phyloP scores from a whole-genome alignment of 2,888 invertebrate genomes.

The Drosophila basisetae region DNA sequence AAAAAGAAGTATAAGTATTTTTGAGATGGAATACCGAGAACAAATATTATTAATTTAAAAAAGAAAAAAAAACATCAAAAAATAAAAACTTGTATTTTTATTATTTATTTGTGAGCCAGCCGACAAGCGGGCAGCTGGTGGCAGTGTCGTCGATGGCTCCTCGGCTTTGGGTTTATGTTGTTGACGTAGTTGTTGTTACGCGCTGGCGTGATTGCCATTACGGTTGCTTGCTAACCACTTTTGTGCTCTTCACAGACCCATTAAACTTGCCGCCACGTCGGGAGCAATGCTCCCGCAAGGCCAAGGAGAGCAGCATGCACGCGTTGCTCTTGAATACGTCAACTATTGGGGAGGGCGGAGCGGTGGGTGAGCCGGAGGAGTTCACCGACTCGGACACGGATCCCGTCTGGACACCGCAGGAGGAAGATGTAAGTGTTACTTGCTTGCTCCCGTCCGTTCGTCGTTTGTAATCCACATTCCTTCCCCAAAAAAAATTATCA shows the following conservation, averaged over 20 bases:
- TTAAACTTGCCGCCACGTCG: constrained; percentile 87
- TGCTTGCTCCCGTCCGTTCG: constrained; percentile 24
- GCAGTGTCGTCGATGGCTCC: constrained; percentile 38
- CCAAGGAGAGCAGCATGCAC: constrained; percentile 88
- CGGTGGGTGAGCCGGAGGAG: constrained; percentile 87
- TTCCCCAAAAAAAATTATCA: constrained; percentile 8
- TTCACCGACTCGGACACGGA: constrained; percentile 89
- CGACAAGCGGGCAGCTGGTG: constrained; percentile 32
- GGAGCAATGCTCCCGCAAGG: constrained; percentile 88
- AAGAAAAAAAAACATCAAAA: constrained; percentile 68
- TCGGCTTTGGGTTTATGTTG: constrained; percentile 52
- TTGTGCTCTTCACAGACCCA: constrained; percentile 84
- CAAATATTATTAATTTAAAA: constrained; percentile 81
- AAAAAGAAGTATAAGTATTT: constrained; percentile 75
- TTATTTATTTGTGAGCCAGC: constrained; percentile 67
- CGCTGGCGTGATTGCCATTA: constrained; percentile 23
- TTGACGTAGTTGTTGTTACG: constrained; percentile 58
- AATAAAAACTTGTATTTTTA: constrained; percentile 79
- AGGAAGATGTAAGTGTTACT: constrained; percentile 85
- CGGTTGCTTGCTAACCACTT: constrained; percentile 59
- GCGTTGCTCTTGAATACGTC: constrained; percentile 86
- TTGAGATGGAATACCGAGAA: constrained; percentile 80
- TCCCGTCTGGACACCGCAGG: constrained; percentile 91
- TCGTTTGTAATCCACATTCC: constrained; percentile 38
- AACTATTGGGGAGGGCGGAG: constrained; percentile 64